These are phyloP conservation scores for Bombus fervidus DNA, from an alignment of 1,140 invertebrate species.

Conservation along the genomic window DNA sequence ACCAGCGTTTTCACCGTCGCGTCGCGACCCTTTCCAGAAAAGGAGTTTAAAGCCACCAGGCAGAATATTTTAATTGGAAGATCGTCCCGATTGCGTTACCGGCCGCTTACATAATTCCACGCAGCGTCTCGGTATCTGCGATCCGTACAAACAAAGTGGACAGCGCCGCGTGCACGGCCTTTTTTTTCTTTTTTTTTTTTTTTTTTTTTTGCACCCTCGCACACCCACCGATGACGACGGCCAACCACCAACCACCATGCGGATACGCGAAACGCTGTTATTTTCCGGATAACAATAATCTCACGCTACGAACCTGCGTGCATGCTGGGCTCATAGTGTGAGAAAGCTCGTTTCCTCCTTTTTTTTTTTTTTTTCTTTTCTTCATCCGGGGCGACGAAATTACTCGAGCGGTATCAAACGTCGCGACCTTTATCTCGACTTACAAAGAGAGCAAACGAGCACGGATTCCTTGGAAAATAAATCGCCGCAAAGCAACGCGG, in stretches of 20 bases:
- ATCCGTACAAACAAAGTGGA: conserved; percentile 47
- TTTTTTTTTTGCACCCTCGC: not conserved
- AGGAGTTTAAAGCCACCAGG: conserved; percentile 62
- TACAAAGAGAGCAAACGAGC: conserved; percentile 28
- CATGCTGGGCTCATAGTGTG: not conserved
- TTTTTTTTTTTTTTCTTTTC: not conserved
- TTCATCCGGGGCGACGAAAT: conserved; percentile 30
- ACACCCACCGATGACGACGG: not conserved
- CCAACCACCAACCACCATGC: not conserved
- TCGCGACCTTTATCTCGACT: conserved; percentile 31
- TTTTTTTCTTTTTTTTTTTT: too few species aligned
- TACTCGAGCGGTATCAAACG: conserved; percentile 50
- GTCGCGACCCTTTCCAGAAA: conserved; percentile 30
- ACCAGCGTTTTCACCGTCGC: conserved; percentile 11
- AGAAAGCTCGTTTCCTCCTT: not conserved
- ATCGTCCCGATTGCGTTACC: conserved; percentile 59
- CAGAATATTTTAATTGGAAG: conserved; percentile 70
- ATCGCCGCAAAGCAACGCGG: not conserved
- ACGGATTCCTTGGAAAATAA: conserved; percentile 33
- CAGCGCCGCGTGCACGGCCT: not conserved
- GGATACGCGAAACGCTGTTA: conserved; percentile 19
- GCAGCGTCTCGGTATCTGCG: conserved; percentile 26
- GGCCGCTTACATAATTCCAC: conserved; percentile 50
- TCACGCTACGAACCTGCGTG: not conserved
- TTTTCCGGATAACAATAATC: conserved; percentile 29